phyloP scores from a whole-genome alignment of 2,888 invertebrate genomes.

The Xylophagus ater region DNA sequence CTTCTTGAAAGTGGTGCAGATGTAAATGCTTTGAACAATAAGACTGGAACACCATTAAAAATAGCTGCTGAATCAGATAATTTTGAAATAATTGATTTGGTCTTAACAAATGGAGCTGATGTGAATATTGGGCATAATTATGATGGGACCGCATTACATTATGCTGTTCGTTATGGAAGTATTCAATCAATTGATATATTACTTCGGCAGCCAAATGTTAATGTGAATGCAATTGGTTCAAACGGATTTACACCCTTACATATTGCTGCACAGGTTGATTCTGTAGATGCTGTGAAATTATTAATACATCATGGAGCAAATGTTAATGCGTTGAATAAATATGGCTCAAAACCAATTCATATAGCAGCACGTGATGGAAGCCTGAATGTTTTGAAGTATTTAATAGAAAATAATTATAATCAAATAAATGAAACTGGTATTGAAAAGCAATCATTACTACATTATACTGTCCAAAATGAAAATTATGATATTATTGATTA shows the following conservation, averaged over 20 bases:
- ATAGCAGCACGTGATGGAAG: neutral
- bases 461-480: neutral
- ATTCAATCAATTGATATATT: constrained; percentile 13
- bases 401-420: neutral
- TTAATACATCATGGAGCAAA: neutral
- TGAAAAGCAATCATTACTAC: neutral
- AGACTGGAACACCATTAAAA: neutral
- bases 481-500: neutral
- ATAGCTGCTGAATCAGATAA: neutral
- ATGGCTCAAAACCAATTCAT: neutral
- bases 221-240: neutral
- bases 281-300: neutral
- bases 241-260: neutral
- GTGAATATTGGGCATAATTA: neutral
- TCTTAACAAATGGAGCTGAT: neutral
- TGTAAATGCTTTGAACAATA: constrained; percentile 2
- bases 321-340: neutral
- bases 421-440: neutral
- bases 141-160: constrained; percentile 19
- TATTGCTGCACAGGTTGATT: neutral
- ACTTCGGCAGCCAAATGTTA: constrained; percentile 5
- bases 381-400: neutral
- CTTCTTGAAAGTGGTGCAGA: neutral
- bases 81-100: neutral
- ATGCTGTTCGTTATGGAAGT: constrained; percentile 17